A percentile compares a stretch with the other conserved stretches of the same genome.
Conservation (phyloP, 1,140 invertebrate species). For the Leptonema lineaticorne region DNA sequence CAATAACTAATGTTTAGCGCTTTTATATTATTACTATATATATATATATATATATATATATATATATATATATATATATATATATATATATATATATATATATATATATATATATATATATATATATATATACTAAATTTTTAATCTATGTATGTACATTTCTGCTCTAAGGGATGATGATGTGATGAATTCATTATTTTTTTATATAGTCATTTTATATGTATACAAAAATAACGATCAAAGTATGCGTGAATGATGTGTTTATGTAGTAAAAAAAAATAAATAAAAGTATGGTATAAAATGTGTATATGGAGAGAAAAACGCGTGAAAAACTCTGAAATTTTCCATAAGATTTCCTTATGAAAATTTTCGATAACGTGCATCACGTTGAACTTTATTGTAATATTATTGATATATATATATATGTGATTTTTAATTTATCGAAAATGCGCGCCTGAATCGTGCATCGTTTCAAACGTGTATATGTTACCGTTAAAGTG, state of each 20-base stretch:
- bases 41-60: no score
- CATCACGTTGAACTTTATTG: neutral
- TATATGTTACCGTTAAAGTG: no score
- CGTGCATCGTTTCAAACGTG: no score
- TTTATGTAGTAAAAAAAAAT: neutral
- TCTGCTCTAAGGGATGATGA: constrained; percentile 13
- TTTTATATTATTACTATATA: constrained; percentile 10
- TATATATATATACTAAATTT: no score
- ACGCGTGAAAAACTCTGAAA: neutral
- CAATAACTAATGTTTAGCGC: constrained; percentile 25
- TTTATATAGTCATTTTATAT: neutral
- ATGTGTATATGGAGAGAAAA: neutral
- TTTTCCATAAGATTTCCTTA: neutral
- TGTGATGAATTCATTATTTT: neutral
- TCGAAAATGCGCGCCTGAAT: no score
- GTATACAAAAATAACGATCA: no score
- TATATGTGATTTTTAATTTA: no score
- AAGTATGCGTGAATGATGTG: no score
- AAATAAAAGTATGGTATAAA: neutral
- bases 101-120: no score
- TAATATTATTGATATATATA: neutral
- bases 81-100: no score
- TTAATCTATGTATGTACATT: constrained; percentile 2
- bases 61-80: no score
- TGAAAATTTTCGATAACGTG: neutral